Evolutionary conservation across 2,113 vertebrate species (phyloP), one percentile per base, ranked within the genome.

Genomic region (Ammodytes marinus): DNA sequence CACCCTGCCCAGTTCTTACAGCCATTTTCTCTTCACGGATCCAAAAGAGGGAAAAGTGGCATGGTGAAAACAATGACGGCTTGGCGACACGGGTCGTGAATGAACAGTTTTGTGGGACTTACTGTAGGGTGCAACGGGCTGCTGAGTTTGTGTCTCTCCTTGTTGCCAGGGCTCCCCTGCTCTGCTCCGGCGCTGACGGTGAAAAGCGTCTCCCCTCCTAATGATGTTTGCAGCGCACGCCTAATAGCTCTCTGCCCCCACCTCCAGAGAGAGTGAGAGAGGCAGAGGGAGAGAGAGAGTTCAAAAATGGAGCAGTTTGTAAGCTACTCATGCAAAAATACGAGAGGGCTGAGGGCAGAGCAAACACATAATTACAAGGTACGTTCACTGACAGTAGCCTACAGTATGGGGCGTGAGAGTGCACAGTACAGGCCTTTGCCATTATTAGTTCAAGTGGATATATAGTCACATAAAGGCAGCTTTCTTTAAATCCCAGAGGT

Each of bases 201-300:
- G 93, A 95, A 96, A 89, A 96, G 95, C 94, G 96, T 94, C 96
- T 96, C 96, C 96, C 95, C 96, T 95, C 93, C 94, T 95, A 93
- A 95, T 95, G 96, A 96, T 96, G 97, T 97, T 96, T 96, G 97
- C 96, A 92, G 97, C 96, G 90, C 88, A 14, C 87, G 85, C 94
- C 94, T 95, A 87, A 86, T 84, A 93, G 93, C 95, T 84, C 90
- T 86, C 82, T 85, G 89, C 91, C 90, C 91, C 94, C 92, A 89
- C 92, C 93, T 88, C 64, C 84, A 67, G 55, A 83, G 77, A 63
- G 68, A 60, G 74, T 12, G 69, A 43, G 80, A 27, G 82, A 42
- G 61, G 6, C 69, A 40, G 76, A 39, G 69, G 17, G 75, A 17
- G 75, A 17, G 64, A n/a, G n/a, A 3, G 40, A 0, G 82, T 86